Base-by-base conservation (phyloP, 2,888 invertebrate genomes). In the Ischnura elegans region DNA sequence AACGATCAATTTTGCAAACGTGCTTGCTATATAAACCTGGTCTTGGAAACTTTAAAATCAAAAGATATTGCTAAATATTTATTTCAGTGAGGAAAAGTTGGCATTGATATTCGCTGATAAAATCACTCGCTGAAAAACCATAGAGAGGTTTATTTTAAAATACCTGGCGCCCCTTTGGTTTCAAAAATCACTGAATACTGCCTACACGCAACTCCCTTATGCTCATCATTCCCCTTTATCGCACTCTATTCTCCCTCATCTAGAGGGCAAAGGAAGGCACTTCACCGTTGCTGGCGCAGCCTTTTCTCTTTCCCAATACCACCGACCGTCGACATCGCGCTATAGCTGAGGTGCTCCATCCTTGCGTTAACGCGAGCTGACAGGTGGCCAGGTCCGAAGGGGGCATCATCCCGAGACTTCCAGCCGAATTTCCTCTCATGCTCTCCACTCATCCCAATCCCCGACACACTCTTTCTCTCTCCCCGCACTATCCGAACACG, bases 331-430 rank as follows among this genome's bases (percentile, higher is more conserved):
- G 55, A 19, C 42, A 36, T n/a, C n/a, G n/a, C n/a, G n/a, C n/a
- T n/a, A n/a, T n/a, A n/a, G n/a, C 36, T 51, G 8, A n/a, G 51
- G 51, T 51, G 51, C 51, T 5, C 51, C 51, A 51, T 10, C 87
- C 43, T 36, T 61, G 2, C 45, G 25, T 43, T 90, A 90, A 90
- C 90, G 55, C 90, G 90, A 45, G 43, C 43, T 66, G 90, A 90
- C 90, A 61, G 87, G 87, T 87, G 42, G 55, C 66, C 61, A 43
- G 61, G 61, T 66, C 66, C 29, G 66, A 29, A 66, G 16, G 6
- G 29, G 29, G 29, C 29, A n/a, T 36, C 3, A 8, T 8, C 61
- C 61, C 5, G 16, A 25, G 16, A 21, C 25, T 76, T 36, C 61
- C 0, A 19, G 61, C 36, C 76, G 2, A 61, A 25, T 25, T n/a